These are phyloP conservation scores for Oreohelix idahoensis DNA, from an alignment of 1,140 invertebrate species.

Conservation along the genomic window DNA sequence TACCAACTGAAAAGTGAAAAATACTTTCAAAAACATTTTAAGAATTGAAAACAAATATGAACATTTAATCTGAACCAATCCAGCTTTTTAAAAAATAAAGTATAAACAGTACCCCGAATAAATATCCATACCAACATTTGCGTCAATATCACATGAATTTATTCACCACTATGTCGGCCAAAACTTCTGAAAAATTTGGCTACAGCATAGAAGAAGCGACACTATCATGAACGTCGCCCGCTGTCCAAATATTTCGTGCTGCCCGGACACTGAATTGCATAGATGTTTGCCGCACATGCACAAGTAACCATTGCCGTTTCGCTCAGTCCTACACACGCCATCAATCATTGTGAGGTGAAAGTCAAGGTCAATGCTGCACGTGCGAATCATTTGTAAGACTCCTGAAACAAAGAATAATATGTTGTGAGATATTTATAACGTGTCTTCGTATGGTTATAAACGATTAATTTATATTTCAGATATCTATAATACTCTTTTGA, in stretches of 20 bases:
- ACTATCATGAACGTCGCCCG: neutral
- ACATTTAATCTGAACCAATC: no score
- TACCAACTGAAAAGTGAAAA: no score
- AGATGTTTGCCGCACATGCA: slow-evolving; percentile 65
- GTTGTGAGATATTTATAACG: no score
- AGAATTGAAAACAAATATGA: no score
- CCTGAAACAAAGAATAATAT: slow-evolving; percentile 45
- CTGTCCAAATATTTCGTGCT: neutral
- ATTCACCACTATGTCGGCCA: neutral
- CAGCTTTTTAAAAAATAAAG: no score
- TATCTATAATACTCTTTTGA: no score
- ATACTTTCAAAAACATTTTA: no score
- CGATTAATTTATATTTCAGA: no score
- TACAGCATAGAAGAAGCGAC: neutral
- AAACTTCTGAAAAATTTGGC: neutral
- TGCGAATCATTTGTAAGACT: slow-evolving; percentile 56
- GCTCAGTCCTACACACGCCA: slow-evolving; percentile 61
- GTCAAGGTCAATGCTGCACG: slow-evolving; percentile 56
- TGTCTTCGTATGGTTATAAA: no score
- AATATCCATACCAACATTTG: no score
- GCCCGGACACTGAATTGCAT: slow-evolving; percentile 52
- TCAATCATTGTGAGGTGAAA: slow-evolving; percentile 62
- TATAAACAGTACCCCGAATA: no score
- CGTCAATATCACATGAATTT: no score
- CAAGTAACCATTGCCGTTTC: slow-evolving; percentile 62